phyloP scores from a whole-genome alignment of 2,888 invertebrate species.

The Troides aeacus region DNA sequence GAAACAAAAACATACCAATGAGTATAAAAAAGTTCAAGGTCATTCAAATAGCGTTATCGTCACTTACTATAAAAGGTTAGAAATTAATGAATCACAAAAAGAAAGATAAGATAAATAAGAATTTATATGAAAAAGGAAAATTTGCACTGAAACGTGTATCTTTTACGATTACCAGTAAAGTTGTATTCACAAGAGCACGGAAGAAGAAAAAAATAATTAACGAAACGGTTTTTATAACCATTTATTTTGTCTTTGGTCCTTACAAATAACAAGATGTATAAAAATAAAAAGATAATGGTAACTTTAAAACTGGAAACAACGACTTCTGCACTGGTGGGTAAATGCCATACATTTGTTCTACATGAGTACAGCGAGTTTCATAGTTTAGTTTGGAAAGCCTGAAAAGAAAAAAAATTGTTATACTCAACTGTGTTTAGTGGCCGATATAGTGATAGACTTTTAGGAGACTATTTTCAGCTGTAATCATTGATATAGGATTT shows the following conservation, averaged over 20 bases:
- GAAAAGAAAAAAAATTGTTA: conserved; percentile 12
- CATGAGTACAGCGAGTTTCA: conserved; percentile 19
- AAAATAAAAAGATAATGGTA: conserved; percentile 39
- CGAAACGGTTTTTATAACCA: conserved; percentile 38
- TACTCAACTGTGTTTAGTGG: background rate
- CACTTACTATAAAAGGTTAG: too few species aligned
- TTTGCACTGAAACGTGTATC: too few species aligned
- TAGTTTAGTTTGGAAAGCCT: conserved; percentile 31
- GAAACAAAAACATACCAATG: too few species aligned
- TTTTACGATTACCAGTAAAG: background rate
- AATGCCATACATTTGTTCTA: conserved; percentile 12
- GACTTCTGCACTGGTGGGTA: conserved; percentile 30
- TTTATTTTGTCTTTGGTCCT: conserved; percentile 56
- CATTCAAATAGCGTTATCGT: too few species aligned
- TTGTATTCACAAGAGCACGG: background rate
- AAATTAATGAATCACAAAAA: background rate
- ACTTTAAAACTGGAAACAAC: conserved; percentile 37
- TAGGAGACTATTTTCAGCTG: background rate
- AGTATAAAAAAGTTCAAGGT: too few species aligned
- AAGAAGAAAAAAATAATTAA: background rate
- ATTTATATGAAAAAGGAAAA: background rate
- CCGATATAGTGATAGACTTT: background rate
- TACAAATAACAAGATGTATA: conserved; percentile 32
- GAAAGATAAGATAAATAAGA: background rate
- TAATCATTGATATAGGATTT: background rate